phyloP scores from a whole-genome alignment of 2,113 vertebrate genomes.

The Gracilinanus agilis region DNA sequence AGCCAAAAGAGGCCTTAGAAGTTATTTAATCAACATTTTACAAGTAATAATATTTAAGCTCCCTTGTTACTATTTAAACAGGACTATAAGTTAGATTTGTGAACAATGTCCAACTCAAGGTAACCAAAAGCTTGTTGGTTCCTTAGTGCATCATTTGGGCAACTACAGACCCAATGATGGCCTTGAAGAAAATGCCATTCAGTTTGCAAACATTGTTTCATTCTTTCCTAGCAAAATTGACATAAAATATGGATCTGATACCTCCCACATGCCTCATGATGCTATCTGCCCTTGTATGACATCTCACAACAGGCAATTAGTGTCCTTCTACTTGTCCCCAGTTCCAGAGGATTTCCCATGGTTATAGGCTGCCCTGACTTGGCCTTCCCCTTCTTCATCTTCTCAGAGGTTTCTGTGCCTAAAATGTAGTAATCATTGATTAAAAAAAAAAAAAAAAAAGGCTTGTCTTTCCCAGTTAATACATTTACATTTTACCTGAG shows the following conservation, averaged over 20 bases:
- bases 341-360: background rate
- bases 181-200: background rate
- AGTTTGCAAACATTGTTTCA: background rate
- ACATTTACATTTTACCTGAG: background rate
- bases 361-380: background rate
- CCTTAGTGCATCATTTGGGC: background rate
- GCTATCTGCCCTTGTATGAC: background rate
- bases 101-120: background rate
- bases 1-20: background rate
- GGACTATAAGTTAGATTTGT: background rate
- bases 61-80: background rate
- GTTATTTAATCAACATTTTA: background rate
- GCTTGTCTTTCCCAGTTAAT: background rate
- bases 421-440: background rate
- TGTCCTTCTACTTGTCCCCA: background rate
- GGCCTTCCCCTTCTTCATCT: background rate
- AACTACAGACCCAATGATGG: background rate
- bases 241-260: background rate
- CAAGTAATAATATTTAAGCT: background rate
- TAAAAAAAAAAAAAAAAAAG: background rate
- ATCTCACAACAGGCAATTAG: background rate
- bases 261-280: background rate
- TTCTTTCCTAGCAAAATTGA: background rate
- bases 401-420: background rate
- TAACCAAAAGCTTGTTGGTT: background rate